Conservation (phyloP, 2,888 invertebrate species). For the Chelonus formosanus region DNA sequence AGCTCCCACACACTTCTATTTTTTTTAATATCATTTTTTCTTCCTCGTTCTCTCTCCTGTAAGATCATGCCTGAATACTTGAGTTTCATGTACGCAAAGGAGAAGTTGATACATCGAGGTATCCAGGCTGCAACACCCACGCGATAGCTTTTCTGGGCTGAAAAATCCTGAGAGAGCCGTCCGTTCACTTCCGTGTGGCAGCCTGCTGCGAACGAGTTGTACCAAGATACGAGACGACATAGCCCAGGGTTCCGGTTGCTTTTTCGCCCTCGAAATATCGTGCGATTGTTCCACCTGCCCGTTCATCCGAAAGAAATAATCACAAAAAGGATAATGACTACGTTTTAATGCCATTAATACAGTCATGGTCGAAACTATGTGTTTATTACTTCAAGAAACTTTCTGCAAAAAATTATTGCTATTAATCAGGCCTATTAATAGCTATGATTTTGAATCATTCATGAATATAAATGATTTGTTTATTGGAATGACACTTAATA, state of each 20-base stretch:
- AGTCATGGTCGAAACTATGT: too few relatives aligned
- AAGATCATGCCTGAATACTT: background rate
- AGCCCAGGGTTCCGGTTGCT: constrained; percentile 49
- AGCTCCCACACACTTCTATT: constrained; percentile 35
- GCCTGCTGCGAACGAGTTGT: constrained; percentile 38
- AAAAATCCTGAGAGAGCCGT: constrained; percentile 52
- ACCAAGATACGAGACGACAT: constrained; percentile 31
- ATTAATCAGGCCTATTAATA: too few relatives aligned
- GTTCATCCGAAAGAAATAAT: constrained; percentile 26
- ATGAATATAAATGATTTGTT: too few relatives aligned
- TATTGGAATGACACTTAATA: too few relatives aligned
- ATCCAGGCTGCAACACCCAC: constrained; percentile 59
- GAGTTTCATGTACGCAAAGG: background rate
- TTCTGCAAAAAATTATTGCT: too few relatives aligned
- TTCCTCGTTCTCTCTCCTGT: constrained; percentile 22
- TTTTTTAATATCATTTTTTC: constrained; percentile 27
- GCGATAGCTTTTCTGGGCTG: constrained; percentile 56
- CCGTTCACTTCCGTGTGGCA: constrained; percentile 60
- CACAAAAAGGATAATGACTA: background rate
- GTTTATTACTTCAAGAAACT: too few relatives aligned
- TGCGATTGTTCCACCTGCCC: constrained; percentile 45
- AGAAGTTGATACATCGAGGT: constrained; percentile 43
- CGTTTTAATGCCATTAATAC: too few relatives aligned
- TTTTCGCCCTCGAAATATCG: constrained; percentile 57
- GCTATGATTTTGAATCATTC: too few relatives aligned